Conservation (phyloP, 2,113 vertebrate species). For the Silurus asotus region DNA sequence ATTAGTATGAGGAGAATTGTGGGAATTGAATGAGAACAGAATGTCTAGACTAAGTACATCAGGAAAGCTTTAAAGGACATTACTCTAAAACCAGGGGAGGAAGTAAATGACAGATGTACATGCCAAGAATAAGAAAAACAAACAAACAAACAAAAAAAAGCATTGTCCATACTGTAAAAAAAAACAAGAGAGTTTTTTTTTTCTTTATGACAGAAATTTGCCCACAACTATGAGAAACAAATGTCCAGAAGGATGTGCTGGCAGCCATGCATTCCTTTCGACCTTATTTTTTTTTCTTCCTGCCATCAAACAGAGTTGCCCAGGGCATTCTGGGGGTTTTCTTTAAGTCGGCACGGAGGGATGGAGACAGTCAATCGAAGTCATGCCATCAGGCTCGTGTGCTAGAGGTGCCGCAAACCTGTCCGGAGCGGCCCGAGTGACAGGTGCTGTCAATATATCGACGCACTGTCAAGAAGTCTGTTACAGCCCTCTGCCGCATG, state of each 20-base stretch:
- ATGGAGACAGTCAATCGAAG: conserved; percentile 47
- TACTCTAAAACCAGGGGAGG: neutral
- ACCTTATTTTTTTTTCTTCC: too few relatives aligned
- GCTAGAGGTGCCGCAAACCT: conserved; percentile 39
- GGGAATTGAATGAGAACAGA: conserved; percentile 14
- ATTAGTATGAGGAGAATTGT: neutral
- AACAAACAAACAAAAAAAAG: too few relatives aligned
- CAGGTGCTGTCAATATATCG: conserved; percentile 76
- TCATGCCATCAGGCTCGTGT: conserved; percentile 39
- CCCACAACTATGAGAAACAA: conserved; percentile 3
- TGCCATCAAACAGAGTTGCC: conserved; percentile 33
- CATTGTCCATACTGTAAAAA: conserved; percentile 3
- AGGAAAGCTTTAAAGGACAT: conserved; percentile 34
- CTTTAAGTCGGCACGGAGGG: conserved; percentile 41
- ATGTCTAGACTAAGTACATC: conserved; percentile 8
- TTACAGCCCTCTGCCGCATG: conserved; percentile 66
- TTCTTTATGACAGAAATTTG: neutral
- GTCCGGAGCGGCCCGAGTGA: conserved; percentile 65
- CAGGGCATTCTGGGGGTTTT: conserved; percentile 28
- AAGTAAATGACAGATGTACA: conserved; percentile 35
- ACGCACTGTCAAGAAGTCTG: conserved; percentile 71
- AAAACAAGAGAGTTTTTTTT: conserved; percentile 16
- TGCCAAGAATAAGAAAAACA: neutral
- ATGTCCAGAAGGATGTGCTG: conserved; percentile 30
- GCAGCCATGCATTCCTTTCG: neutral